Evolutionary conservation across 2,797 vertebrate genomes (phyloP).

Genomic region (Pantherophis vulpinus): DNA sequence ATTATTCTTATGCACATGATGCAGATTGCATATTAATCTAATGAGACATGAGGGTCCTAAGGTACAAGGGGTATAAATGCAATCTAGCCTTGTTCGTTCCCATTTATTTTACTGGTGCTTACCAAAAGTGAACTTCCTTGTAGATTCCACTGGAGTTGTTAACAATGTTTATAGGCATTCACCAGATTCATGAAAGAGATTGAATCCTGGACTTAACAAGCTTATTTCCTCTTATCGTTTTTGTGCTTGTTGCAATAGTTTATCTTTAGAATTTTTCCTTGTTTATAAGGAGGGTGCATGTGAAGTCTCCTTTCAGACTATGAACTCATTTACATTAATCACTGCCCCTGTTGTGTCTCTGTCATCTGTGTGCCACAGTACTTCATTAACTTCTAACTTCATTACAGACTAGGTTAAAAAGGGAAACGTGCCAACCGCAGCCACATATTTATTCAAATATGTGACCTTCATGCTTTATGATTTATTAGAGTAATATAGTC

Average conservation of each 20-base stretch:
- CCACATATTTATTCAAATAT: constrained; percentile 24
- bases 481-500: constrained; percentile 49
- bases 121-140: background rate
- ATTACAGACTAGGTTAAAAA: constrained; percentile 40
- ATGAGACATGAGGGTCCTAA: background rate
- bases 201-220: background rate
- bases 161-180: background rate
- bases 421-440: background rate
- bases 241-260: background rate
- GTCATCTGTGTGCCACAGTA: constrained; percentile 23
- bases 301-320: background rate
- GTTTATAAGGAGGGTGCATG: background rate
- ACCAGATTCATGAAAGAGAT: background rate
- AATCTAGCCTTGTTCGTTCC: background rate
- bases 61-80: background rate
- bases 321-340: constrained; percentile 16
- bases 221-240: background rate
- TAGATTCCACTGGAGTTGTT: background rate
- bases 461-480: constrained; percentile 50
- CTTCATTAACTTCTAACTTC: constrained; percentile 59
- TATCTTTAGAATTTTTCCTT: background rate
- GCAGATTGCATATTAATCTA: background rate
- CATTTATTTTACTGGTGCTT: background rate
- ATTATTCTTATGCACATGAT: background rate
- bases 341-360: background rate